Conservation (phyloP, 2,888 invertebrate genomes). For the Ommatoiulus sabulosus region DNA sequence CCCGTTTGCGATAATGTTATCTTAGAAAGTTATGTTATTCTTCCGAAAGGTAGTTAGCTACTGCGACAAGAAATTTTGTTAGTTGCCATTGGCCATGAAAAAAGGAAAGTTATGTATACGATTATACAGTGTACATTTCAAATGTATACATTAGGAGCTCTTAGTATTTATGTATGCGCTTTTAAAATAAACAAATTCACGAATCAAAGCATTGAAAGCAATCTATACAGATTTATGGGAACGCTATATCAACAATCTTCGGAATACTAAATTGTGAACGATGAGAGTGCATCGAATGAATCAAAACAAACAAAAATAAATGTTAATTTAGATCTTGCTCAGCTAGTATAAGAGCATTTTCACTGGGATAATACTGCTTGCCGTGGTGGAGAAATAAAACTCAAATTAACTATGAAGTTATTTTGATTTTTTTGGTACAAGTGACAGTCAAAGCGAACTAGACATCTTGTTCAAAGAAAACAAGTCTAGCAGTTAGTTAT, state of each 20-base stretch:
- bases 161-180: background rate
- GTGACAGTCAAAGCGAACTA: too few species aligned
- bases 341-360: too few species aligned
- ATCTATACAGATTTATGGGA: too few species aligned
- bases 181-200: background rate
- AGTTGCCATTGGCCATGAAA: background rate
- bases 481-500: background rate
- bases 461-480: too few species aligned
- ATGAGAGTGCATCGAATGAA: background rate
- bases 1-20: background rate
- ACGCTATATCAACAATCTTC: background rate
- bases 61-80: too few species aligned
- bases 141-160: background rate
- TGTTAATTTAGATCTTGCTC: too few species aligned
- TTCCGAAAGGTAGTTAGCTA: background rate
- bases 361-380: too few species aligned
- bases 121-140: background rate
- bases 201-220: background rate
- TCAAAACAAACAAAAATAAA: background rate
- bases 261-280: too few species aligned
- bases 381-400: too few species aligned
- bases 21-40: background rate
- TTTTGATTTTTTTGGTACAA: too few species aligned
- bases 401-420: too few species aligned
- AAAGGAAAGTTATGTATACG: background rate